Evolutionary conservation across 2,113 vertebrate species (phyloP).

Genomic region (Zapus hudsonius): DNA sequence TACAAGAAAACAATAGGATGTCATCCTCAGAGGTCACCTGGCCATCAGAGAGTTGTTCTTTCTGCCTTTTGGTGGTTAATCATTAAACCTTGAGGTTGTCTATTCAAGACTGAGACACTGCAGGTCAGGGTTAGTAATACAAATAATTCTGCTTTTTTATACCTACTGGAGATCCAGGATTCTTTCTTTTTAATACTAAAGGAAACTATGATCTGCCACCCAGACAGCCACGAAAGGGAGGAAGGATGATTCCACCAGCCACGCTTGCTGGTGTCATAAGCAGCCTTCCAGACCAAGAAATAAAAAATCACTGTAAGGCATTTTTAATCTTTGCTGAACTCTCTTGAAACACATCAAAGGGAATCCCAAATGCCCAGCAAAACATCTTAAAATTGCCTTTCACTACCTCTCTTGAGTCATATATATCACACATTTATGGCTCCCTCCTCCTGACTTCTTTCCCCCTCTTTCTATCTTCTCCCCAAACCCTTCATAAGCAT

Average conservation of each 20-base stretch:
- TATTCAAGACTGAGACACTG: conserved; percentile 8
- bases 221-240: background rate
- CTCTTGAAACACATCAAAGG: conserved; percentile 39
- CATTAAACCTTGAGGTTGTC: background rate
- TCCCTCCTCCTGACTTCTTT: background rate
- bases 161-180: background rate
- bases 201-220: background rate
- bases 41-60: background rate
- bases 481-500: conserved; percentile 21
- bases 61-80: background rate
- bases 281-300: background rate
- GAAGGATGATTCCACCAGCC: rapidly evolving
- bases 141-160: background rate
- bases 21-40: background rate
- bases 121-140: background rate
- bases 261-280: background rate
- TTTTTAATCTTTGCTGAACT: conserved; percentile 52
- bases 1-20: background rate
- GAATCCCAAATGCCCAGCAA: conserved; percentile 57
- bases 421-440: background rate
- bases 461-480: background rate
- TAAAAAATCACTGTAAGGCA: conserved; percentile 19
- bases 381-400: conserved; percentile 41
- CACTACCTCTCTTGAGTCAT: background rate
- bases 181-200: background rate